Evolutionary conservation across 2,113 vertebrate species (phyloP).

Genomic region (Anas platyrhynchos): DNA sequence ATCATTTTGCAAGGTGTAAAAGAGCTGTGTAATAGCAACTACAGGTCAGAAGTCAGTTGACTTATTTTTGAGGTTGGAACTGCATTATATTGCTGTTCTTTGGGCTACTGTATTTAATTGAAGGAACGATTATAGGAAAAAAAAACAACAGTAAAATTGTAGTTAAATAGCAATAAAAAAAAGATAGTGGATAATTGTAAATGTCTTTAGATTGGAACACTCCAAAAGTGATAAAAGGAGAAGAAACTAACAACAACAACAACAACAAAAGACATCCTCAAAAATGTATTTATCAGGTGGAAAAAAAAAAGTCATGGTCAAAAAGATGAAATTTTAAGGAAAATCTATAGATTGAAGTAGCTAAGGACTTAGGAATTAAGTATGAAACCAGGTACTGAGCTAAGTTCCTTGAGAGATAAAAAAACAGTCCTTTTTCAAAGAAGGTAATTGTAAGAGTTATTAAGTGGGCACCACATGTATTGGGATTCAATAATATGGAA

Average conservation of each 20-base stretch:
- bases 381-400: not conserved
- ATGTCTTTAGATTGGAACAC: not conserved
- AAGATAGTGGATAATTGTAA: not conserved
- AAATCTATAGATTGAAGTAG: not conserved
- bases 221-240: not conserved
- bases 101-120: not conserved
- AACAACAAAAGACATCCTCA: not conserved
- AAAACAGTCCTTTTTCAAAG: not conserved
- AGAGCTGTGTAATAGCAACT: not conserved
- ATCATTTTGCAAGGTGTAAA: not conserved
- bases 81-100: not conserved
- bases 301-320: not conserved
- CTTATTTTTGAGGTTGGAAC: not conserved
- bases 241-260: not conserved
- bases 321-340: not conserved
- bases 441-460: not conserved
- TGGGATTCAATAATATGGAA: not conserved
- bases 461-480: not conserved
- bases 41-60: not conserved
- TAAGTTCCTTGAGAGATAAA: not conserved
- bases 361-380: not conserved
- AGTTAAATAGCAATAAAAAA: not conserved
- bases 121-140: not conserved
- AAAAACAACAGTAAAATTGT: not conserved
- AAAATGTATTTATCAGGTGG: not conserved